Conservation (phyloP, 2,888 invertebrate species). For the Microctonus brassicae region DNA sequence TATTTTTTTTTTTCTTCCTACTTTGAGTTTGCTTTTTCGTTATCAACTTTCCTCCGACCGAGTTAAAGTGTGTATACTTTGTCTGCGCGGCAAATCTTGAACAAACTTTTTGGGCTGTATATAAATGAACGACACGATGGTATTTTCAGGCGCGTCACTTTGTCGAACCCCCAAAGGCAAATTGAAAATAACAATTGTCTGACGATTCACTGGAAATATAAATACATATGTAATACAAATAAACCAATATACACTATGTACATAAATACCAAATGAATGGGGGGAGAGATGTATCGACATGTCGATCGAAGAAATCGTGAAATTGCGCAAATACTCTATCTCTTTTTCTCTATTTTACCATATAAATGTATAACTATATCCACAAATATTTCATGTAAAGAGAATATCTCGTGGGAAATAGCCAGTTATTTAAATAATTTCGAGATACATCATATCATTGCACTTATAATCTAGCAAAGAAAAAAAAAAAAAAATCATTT, state of each 20-base stretch:
- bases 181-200: neutral
- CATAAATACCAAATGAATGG: neutral
- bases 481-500: neutral
- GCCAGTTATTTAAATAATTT: constrained; percentile 29
- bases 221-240: no score
- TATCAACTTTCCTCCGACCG: no score
- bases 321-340: constrained; percentile 23
- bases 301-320: neutral
- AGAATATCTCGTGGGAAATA: constrained; percentile 30
- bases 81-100: no score
- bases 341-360: neutral
- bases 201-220: neutral
- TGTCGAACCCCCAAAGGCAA: neutral
- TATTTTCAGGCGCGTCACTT: no score
- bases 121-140: neutral
- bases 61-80: no score
- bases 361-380: no score
- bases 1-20: no score
- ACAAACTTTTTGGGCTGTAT: neutral
- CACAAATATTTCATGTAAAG: no score
- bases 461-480: neutral
- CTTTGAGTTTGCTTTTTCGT: no score
- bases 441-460: constrained; percentile 24
- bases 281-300: neutral
- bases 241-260: no score